These are phyloP conservation scores for Andrena minutula DNA, from an alignment of 2,888 invertebrate species.

Conservation along the genomic window DNA sequence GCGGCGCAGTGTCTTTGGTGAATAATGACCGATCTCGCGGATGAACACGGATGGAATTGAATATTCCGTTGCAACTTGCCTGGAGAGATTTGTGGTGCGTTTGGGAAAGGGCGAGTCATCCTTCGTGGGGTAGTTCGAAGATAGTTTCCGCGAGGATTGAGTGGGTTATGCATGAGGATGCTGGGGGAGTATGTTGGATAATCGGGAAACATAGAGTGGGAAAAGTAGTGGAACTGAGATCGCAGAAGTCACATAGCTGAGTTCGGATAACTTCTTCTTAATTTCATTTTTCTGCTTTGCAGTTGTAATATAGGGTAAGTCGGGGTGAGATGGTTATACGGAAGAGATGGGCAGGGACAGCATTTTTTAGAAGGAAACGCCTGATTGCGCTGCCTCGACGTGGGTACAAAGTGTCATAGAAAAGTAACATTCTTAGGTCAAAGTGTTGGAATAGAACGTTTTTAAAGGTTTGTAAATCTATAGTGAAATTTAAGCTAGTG, in stretches of 20 bases:
- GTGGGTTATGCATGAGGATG: background rate
- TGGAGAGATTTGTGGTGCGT: slow-evolving; percentile 37
- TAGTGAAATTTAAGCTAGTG: too few species aligned
- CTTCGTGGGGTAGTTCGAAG: slow-evolving; percentile 24
- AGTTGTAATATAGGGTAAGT: too few species aligned
- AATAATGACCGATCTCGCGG: slow-evolving; percentile 51
- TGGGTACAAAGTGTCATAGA: too few species aligned
- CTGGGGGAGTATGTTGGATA: background rate
- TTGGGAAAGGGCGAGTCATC: slow-evolving; percentile 29
- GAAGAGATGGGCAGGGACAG: too few species aligned
- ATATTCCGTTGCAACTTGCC: slow-evolving; percentile 12
- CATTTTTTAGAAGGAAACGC: too few species aligned
- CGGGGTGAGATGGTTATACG: too few species aligned
- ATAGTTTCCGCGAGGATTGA: background rate
- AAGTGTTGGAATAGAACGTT: too few species aligned
- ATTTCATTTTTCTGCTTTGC: too few species aligned
- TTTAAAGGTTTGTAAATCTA: too few species aligned
- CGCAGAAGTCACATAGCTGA: background rate
- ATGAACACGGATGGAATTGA: slow-evolving; percentile 41
- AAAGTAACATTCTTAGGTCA: too few species aligned
- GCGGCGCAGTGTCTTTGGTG: slow-evolving; percentile 23
- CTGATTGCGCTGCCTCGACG: too few species aligned
- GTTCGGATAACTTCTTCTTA: too few species aligned
- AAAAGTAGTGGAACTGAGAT: background rate
- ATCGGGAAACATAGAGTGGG: background rate